These are phyloP conservation scores for Aethes cnicana DNA, from an alignment of 2,888 invertebrate species.

Conservation along the genomic window DNA sequence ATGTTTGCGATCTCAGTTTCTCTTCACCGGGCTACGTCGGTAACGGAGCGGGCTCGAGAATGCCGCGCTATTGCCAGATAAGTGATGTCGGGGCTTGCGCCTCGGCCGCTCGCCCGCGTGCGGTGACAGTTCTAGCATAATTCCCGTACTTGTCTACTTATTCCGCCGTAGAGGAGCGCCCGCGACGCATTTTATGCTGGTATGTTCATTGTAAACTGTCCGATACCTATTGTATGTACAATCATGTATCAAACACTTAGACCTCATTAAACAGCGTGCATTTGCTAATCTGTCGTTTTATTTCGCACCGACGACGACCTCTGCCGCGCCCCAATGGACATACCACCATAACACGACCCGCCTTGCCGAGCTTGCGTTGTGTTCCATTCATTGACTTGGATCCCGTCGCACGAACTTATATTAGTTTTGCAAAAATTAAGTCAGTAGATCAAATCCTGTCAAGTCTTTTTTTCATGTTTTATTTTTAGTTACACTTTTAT, in stretches of 20 bases:
- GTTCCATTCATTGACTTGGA: neutral
- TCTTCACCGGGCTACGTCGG: too few species aligned
- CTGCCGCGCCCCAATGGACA: conserved; percentile 56
- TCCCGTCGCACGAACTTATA: conserved; percentile 5
- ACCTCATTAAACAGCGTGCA: conserved; percentile 76
- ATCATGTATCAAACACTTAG: conserved; percentile 67
- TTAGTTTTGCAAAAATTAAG: conserved; percentile 36
- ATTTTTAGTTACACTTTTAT: conserved; percentile 47
- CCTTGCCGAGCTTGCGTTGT: neutral
- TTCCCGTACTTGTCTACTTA: conserved; percentile 29
- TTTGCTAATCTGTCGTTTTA: conserved; percentile 72
- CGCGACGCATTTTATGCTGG: conserved; percentile 59
- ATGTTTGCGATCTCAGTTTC: too few species aligned
- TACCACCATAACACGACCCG: conserved; percentile 65
- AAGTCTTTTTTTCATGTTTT: conserved; percentile 49
- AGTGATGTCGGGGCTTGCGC: too few species aligned
- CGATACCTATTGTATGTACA: conserved; percentile 51
- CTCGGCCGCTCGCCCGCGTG: conserved; percentile 1
- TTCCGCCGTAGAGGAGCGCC: conserved; percentile 37
- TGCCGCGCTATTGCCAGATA: too few species aligned
- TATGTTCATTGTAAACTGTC: conserved; percentile 69
- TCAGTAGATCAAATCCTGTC: conserved; percentile 56
- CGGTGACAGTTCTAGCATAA: conserved; percentile 21
- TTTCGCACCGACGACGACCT: conserved; percentile 53
- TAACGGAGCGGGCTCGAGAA: too few species aligned